Conservation (phyloP, 2,797 vertebrate species). For the Echeneis naucrates region DNA sequence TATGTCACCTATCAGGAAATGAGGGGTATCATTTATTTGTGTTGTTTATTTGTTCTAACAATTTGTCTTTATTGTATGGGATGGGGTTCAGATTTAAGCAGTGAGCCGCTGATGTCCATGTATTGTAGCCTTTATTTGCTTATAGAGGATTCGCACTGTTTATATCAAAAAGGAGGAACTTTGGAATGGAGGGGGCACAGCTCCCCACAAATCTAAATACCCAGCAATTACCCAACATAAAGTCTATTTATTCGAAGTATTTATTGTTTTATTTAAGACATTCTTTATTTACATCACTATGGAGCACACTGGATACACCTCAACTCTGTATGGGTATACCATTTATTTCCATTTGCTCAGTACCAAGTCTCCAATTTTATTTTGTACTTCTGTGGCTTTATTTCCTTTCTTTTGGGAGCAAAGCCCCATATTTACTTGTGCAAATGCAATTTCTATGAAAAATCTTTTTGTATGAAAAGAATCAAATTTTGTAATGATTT, state of each 20-base stretch:
- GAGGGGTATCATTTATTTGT: conserved; percentile 81
- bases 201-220: conserved; percentile 70
- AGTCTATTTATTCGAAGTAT: conserved; percentile 85
- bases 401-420: conserved; percentile 75
- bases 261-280: conserved; percentile 83
- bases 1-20: conserved; percentile 84
- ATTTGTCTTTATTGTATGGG: conserved; percentile 61
- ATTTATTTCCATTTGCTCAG: conserved; percentile 78
- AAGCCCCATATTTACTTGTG: conserved; percentile 95
- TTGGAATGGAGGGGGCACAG: conserved; percentile 27
- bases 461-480: conserved; percentile 97
- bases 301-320: conserved; percentile 76
- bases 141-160: conserved; percentile 37
- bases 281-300: conserved; percentile 77
- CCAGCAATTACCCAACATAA: conserved; percentile 68
- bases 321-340: conserved; percentile 52
- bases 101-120: conserved; percentile 50
- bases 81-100: conserved; percentile 39
- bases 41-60: conserved; percentile 83
- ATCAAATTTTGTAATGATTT: conserved; percentile 99
- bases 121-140: conserved; percentile 43
- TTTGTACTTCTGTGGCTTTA: conserved; percentile 82
- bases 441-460: conserved; percentile 99
- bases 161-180: conserved; percentile 44
- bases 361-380: conserved; percentile 84